phyloP scores from a whole-genome alignment of 2,113 vertebrate species.

The Macrotus californicus region DNA sequence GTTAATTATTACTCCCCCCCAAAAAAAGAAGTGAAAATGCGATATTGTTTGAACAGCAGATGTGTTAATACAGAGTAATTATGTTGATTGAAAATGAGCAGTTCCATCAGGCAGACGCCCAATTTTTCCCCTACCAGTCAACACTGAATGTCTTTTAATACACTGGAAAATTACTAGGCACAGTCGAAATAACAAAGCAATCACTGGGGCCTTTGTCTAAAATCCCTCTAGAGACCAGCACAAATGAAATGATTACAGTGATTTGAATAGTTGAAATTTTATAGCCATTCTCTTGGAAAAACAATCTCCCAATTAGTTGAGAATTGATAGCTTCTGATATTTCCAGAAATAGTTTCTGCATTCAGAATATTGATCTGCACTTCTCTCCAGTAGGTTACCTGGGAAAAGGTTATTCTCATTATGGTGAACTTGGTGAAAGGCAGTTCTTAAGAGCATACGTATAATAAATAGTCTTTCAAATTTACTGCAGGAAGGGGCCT shows the following conservation, averaged over 20 bases:
- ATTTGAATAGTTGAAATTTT: conserved; percentile 68
- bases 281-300: conserved; percentile 61
- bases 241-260: conserved; percentile 75
- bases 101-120: conserved; percentile 59
- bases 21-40: conserved; percentile 48
- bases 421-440: not conserved
- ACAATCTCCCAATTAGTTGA: conserved; percentile 73
- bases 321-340: conserved; percentile 73
- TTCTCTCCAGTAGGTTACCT: conserved; percentile 53
- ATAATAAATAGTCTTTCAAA: not conserved
- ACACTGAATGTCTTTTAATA: conserved; percentile 75
- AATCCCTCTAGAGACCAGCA: conserved; percentile 72
- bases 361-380: conserved; percentile 47
- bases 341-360: conserved; percentile 61
- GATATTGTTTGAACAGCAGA: conserved; percentile 71
- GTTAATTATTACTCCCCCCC: conserved; percentile 63
- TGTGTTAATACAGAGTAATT: conserved; percentile 77
- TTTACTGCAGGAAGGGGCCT: not conserved
- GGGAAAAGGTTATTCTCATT: conserved; percentile 40
- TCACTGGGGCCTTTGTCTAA: conserved; percentile 78
- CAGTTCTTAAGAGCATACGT: not conserved
- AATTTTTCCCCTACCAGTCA: conserved; percentile 49
- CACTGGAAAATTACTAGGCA: conserved; percentile 78
- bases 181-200: conserved; percentile 77
- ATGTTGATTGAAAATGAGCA: conserved; percentile 77